phyloP scores from a whole-genome alignment of 2,113 vertebrate species.

The Drymodes brunneopygia region DNA sequence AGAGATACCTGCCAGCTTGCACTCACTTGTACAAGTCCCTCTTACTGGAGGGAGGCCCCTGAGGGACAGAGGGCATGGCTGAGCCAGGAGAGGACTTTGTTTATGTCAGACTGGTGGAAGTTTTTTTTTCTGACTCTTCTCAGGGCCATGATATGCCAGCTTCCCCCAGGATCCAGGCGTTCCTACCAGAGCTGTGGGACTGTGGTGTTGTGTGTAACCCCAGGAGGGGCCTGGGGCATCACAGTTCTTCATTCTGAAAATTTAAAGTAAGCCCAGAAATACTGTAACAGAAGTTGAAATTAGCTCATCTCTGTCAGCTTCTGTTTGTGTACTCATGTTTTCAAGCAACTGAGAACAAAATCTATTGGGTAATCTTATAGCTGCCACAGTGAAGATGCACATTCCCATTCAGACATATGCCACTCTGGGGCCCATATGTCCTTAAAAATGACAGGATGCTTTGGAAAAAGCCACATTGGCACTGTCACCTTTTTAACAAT shows the following conservation, averaged over 20 bases:
- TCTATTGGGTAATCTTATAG: background rate
- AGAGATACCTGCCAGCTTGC: background rate
- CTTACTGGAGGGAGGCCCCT: background rate
- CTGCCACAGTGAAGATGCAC: background rate
- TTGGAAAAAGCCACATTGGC: background rate
- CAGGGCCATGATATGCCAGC: background rate
- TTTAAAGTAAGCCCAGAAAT: background rate
- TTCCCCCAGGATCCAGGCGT: background rate
- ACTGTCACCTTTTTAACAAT: background rate
- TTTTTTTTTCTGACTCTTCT: background rate
- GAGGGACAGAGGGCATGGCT: background rate
- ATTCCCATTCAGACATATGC: background rate
- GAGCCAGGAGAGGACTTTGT: background rate
- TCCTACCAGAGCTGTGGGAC: background rate
- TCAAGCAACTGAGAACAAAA: conserved; percentile 1
- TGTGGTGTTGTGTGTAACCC: background rate
- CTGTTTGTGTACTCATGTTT: background rate
- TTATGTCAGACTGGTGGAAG: background rate
- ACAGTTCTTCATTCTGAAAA: background rate
- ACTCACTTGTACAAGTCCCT: background rate
- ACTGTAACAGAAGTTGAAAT: background rate
- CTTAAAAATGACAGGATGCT: background rate
- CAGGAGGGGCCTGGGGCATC: background rate
- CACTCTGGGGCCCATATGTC: background rate
- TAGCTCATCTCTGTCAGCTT: background rate